Evolutionary conservation across 2,113 vertebrate species (phyloP), one percentile per base, ranked within the genome.

Genomic region (Malaclemys terrapin): DNA sequence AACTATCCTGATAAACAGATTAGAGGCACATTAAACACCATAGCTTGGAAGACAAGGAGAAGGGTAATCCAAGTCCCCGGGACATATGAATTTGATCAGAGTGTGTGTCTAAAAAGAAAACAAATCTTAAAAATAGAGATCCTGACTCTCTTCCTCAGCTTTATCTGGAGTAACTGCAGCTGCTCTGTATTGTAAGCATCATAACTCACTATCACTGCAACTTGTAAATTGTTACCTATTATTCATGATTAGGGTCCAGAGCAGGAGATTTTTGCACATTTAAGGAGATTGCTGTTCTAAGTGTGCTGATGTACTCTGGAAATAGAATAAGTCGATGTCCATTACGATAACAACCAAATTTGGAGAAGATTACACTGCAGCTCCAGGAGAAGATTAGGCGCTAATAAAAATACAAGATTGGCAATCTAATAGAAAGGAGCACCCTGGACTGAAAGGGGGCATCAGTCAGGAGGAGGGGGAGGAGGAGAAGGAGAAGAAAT

Each of bases 171-270:
- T 62, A 59, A 24, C 82, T 80, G 76, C 50, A 56, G 5, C 91
- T 84, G 90, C 78, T 81, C 17, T 4, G 1, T 87, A 85, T 85
- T 14, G 35, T 54, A 45, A 65, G 75, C 59, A 80, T 62, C 82
- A 52, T 47, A 92, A 53, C 52, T 62, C 31, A 19, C 65, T 75
- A 88, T 29, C 79, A 53, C 4, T 5, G 82, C 88, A 89, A 49
- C 82, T 72, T 4, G 9, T 69, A 85, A 90, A 90, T 93, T 47
- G 80, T 56, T 92, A 94, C 54, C 53, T 91, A 50, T 84, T 85
- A 65, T 87, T 89, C 82, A 86, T 83, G 75, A 94, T 94, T 56
- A 95, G 91, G 82, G 94, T 85, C 82, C 57, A 13, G 65, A 89
- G 59, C 53, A 88, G 87, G 56, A 85, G 90, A 81, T 72, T 47